Evolutionary conservation across 2,888 invertebrate genomes (phyloP), one percentile per base, ranked within the genome.

Genomic region (Drosophila emarginata): DNA sequence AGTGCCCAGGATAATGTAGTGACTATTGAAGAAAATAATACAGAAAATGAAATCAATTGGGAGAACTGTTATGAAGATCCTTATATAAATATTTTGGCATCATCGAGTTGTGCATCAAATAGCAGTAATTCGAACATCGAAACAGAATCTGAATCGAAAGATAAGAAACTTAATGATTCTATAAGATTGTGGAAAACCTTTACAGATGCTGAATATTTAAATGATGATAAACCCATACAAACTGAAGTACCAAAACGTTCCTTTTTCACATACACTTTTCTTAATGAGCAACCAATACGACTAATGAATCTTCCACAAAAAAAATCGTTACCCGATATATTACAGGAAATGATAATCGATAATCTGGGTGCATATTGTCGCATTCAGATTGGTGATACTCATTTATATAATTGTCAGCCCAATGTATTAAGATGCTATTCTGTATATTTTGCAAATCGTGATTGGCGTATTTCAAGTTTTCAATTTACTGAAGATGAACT

Each of bases 381-480:
- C 1, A 5, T 77, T 2, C 5, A 11, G 21, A 70, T 77, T 26
- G 74, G 56, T 0, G 2, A 21, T 0, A 0, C 4, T 0, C 6
- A 21, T 3, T 1, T 0, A 0, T 79, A 60, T 54, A 11, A 60
- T 0, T 79, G 79, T 14, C 61, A 64, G 6, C 26, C 57, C 9
- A 12, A 0, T 0, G 12, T 78, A 6, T 36, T 79, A 1, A 64
- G 15, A 26, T 3, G 61, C 2, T 39, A 64, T 23, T 73, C 73
- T 1, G n/a, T 18, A 0, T 76, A 67, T 67, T 79, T 78, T 15
- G 59, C 57, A 1, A 6, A n/a, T 0, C 15, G 23, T 4, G 53
- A 68, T n/a, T 72, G 62, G 67, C 12, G 50, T 1, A 4, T n/a
- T n/a, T 11, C 9, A 4, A 0, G n/a, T 0, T 65, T 70, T 2